Evolutionary conservation across 2,797 vertebrate species (phyloP).

Genomic region (Megalops cyprinoides): DNA sequence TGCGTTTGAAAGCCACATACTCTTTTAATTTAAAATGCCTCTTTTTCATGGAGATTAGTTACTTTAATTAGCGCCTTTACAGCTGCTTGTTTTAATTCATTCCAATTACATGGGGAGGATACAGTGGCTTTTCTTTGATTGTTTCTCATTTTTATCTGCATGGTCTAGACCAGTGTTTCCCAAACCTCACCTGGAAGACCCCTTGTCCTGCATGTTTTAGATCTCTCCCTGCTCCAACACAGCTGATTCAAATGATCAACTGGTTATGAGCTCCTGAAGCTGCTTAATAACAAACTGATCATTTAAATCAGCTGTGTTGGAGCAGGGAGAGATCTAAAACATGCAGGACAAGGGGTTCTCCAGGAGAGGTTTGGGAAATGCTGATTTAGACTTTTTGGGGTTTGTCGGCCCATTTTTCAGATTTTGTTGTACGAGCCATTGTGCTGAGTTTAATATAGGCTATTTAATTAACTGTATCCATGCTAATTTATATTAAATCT

Average conservation of each 20-base stretch:
- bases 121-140: constrained; percentile 1
- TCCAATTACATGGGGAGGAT: background rate
- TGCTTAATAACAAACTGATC: no score
- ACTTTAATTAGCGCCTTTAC: constrained; percentile 19
- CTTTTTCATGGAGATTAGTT: constrained; percentile 15
- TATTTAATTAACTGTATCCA: background rate
- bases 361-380: no score
- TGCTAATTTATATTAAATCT: background rate
- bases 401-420: background rate
- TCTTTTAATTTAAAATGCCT: background rate
- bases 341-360: no score
- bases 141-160: constrained; percentile 3
- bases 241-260: no score
- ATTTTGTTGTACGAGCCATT: background rate
- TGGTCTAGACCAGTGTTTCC: no score
- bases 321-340: no score
- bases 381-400: constrained; percentile 10
- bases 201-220: no score
- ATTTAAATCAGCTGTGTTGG: no score
- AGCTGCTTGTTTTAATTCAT: constrained; percentile 14
- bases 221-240: no score
- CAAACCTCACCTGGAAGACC: no score
- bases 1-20: background rate
- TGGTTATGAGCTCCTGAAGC: no score
- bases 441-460: constrained; percentile 4